Conservation (phyloP, 2,888 invertebrate genomes). For the Tipula unca region DNA sequence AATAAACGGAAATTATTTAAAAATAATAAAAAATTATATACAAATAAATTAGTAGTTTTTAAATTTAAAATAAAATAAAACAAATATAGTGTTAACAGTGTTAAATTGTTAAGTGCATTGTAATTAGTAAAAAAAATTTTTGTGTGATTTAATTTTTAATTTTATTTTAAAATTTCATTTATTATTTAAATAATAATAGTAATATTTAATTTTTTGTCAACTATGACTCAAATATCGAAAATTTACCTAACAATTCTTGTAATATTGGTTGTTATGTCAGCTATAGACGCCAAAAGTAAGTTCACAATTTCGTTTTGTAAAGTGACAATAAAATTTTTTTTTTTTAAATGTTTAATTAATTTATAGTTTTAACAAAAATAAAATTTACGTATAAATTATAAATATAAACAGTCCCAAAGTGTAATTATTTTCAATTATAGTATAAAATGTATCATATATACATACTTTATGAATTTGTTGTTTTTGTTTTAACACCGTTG, state of each 20-base stretch:
- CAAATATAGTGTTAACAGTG: neutral
- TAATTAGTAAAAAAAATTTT: neutral
- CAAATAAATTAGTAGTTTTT: neutral
- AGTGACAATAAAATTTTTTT: neutral
- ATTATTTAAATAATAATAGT: neutral
- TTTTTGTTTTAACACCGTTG: neutral
- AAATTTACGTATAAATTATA: neutral
- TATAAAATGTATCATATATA: neutral
- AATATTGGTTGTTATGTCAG: neutral
- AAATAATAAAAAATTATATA: neutral
- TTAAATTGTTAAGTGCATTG: neutral
- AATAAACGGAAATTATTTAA: neutral
- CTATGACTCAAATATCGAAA: neutral
- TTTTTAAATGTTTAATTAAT: neutral
- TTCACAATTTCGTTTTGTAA: neutral
- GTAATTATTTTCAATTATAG: neutral
- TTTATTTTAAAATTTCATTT: neutral
- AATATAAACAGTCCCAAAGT: neutral
- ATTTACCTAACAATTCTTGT: neutral
- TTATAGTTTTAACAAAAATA: neutral
- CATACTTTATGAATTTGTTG: neutral
- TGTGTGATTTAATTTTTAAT: neutral
- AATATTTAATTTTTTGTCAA: neutral
- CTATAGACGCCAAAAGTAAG: slow-evolving; percentile 8
- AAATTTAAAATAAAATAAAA: too few species aligned